Evolutionary conservation across 2,113 vertebrate genomes (phyloP).

Genomic region (Pelecanoides urinatrix): DNA sequence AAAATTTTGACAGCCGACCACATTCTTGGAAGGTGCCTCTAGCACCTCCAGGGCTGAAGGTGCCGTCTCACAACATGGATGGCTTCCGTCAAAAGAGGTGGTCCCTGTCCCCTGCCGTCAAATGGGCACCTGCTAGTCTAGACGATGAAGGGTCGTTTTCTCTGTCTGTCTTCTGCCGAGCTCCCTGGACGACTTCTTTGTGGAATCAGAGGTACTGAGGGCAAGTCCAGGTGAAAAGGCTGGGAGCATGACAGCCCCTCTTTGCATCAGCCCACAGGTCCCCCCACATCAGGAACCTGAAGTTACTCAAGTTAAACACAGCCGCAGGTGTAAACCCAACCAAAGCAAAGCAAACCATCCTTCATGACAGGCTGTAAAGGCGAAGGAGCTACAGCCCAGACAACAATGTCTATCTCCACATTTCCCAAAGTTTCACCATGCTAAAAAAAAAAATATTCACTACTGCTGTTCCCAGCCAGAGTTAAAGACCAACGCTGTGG

Average conservation of each 20-base stretch:
- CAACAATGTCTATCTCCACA: not conserved
- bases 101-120: not conserved
- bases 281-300: not conserved
- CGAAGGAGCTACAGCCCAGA: not conserved
- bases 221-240: not conserved
- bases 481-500: not conserved
- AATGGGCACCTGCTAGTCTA: not conserved
- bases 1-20: not conserved
- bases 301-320: not conserved
- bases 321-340: not conserved
- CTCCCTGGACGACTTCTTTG: not conserved
- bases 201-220: not conserved
- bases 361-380: not conserved
- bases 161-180: not conserved
- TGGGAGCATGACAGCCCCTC: not conserved
- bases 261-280: not conserved
- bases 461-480: not conserved
- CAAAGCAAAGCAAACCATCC: not conserved
- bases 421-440: not conserved
- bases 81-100: not conserved
- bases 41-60: not conserved
- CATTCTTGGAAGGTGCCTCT: not conserved
- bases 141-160: not conserved
- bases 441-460: not conserved
- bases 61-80: accelerated